A percentile compares a stretch with the other conserved stretches of the same genome.
Evolutionary conservation across 2,888 invertebrate species (phyloP).

Genomic region (Aphidoletes aphidimyza): DNA sequence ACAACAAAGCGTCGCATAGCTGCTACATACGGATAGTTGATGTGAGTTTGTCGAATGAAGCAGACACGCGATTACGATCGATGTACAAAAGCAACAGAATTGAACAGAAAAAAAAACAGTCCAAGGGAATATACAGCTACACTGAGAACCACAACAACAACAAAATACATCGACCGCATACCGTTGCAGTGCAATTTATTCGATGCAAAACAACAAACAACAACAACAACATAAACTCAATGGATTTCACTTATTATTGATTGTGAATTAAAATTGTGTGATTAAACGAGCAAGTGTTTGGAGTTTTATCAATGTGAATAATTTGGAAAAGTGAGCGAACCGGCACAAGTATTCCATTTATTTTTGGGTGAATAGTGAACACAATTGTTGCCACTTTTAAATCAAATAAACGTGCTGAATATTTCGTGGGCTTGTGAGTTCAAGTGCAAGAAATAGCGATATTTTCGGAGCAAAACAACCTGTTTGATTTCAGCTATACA

Average conservation of each 20-base stretch:
- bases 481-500: neutral
- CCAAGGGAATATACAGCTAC: neutral
- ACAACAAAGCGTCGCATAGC: constrained; percentile 44
- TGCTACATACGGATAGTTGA: constrained; percentile 37
- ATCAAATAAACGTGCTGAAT: too few species aligned
- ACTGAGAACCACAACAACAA: constrained; percentile 2
- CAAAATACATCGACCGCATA: neutral
- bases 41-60: constrained; percentile 52
- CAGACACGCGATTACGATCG: constrained; percentile 53
- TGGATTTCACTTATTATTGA: neutral
- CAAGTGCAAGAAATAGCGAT: too few species aligned
- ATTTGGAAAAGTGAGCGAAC: neutral
- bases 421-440: too few species aligned
- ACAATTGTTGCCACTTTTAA: too few species aligned
- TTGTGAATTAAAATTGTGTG: neutral
- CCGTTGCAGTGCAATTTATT: constrained; percentile 30
- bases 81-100: neutral
- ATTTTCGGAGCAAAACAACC: too few species aligned
- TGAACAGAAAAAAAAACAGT: neutral
- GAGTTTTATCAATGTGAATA: neutral
- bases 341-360: neutral
- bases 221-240: neutral
- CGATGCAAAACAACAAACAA: neutral
- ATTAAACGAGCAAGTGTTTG: too few species aligned
- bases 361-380: too few species aligned